Evolutionary conservation across 2,888 invertebrate species (phyloP).

Genomic region (Aphrophora alni): DNA sequence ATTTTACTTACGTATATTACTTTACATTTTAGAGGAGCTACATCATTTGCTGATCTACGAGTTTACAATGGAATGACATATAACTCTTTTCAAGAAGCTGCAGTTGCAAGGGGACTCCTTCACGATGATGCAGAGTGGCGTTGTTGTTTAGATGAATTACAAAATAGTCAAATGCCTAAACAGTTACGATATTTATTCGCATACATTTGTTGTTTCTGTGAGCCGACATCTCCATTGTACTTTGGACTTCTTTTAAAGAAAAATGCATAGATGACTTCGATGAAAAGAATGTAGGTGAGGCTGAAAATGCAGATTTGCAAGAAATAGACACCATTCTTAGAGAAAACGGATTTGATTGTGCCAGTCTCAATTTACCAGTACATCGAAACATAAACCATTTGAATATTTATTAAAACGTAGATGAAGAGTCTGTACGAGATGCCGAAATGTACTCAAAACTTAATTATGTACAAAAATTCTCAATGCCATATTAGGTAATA

Average conservation of each 20-base stretch:
- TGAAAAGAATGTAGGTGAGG: not conserved
- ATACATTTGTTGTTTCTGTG: constrained; percentile 25
- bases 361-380: not conserved
- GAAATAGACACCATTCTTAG: not conserved
- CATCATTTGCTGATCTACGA: constrained; percentile 30
- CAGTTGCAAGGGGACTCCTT: constrained; percentile 24
- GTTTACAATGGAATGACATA: constrained; percentile 2
- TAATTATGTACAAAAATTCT: too few relatives aligned
- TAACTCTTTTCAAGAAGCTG: constrained; percentile 11
- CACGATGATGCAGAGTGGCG: constrained; percentile 33
- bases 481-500: too few relatives aligned
- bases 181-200: constrained; percentile 34
- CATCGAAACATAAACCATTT: too few relatives aligned
- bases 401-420: too few relatives aligned
- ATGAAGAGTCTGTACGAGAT: too few relatives aligned
- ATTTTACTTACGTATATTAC: constrained; percentile 30
- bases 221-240: not conserved
- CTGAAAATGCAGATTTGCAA: not conserved
- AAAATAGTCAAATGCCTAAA: not conserved
- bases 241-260: constrained; percentile 31
- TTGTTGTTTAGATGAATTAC: constrained; percentile 21
- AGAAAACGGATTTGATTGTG: constrained; percentile 3
- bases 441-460: too few relatives aligned
- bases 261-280: not conserved
- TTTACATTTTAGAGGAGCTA: constrained; percentile 28